Conservation (phyloP, 2,888 invertebrate genomes). For the Resseliella maxima region DNA sequence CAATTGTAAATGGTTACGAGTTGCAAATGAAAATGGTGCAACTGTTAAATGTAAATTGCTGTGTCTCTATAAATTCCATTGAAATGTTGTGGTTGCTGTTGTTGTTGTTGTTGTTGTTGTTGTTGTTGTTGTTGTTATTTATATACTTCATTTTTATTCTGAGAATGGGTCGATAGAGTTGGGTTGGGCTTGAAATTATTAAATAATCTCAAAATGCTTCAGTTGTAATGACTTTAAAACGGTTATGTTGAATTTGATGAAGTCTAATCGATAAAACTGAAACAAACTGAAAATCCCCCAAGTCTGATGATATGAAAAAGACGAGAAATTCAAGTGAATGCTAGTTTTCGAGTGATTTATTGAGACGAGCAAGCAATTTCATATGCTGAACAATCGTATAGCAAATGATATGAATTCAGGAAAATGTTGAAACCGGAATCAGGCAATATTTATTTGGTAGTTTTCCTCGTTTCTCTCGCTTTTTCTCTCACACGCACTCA, state of each 20-base stretch:
- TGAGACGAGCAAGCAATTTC: not conserved
- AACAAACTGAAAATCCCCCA: not conserved
- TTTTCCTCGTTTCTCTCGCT: slow-evolving; percentile 5
- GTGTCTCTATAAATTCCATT: not conserved
- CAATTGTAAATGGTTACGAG: no score
- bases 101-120: no score
- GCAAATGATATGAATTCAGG: slow-evolving; percentile 8
- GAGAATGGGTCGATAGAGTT: no score
- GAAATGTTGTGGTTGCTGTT: no score
- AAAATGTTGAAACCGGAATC: not conserved
- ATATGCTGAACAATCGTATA: slow-evolving; percentile 1
- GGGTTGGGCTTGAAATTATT: not conserved
- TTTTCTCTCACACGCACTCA: not conserved
- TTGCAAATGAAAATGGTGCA: not conserved
- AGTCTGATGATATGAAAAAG: not conserved
- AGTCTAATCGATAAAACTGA: not conserved
- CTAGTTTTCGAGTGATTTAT: not conserved
- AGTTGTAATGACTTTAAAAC: not conserved
- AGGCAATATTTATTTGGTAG: slow-evolving; percentile 45
- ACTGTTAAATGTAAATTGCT: not conserved
- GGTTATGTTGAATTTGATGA: not conserved
- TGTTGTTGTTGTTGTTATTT: no score
- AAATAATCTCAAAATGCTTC: slow-evolving; percentile 7
- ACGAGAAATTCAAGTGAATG: not conserved
- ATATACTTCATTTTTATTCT: no score